Evolutionary conservation across 2,113 vertebrate species (phyloP).

Genomic region (Astatotilapia flaviijosephi): DNA sequence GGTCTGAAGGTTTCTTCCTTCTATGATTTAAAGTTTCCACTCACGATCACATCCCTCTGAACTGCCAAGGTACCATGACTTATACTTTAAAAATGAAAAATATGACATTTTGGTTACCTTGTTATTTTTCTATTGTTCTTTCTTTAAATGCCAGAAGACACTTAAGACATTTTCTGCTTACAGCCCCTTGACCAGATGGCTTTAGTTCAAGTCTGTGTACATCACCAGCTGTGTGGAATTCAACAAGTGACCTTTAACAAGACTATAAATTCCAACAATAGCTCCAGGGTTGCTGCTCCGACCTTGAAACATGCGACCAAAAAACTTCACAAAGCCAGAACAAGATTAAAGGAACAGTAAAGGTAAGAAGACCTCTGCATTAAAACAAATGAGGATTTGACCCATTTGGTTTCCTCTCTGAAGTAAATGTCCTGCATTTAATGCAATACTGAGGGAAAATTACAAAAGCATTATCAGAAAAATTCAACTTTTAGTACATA

Average conservation of each 20-base stretch:
- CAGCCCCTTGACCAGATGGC: neutral
- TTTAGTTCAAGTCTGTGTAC: neutral
- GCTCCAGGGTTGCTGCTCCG: neutral
- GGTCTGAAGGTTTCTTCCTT: neutral
- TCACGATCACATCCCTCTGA: neutral
- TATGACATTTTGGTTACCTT: neutral
- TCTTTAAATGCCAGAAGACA: neutral
- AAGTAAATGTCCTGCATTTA: neutral
- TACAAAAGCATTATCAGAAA: neutral
- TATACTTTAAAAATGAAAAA: neutral
- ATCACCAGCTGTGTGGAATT: neutral
- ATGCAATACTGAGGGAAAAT: neutral
- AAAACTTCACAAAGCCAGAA: neutral
- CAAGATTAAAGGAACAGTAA: neutral
- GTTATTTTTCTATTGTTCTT: neutral
- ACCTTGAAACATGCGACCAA: slow-evolving; percentile 9
- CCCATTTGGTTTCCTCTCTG: neutral
- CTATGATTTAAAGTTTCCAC: neutral
- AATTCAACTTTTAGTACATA: neutral
- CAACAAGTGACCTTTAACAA: slow-evolving; percentile 20
- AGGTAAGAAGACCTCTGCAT: neutral
- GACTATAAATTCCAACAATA: slow-evolving; percentile 22
- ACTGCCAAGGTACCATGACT: neutral
- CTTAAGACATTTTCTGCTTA: neutral
- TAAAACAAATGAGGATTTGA: neutral